A percentile compares a stretch with the other conserved stretches of the same genome.
phyloP scores from a whole-genome alignment of 1,140 invertebrate genomes.

The Diprion similis region DNA sequence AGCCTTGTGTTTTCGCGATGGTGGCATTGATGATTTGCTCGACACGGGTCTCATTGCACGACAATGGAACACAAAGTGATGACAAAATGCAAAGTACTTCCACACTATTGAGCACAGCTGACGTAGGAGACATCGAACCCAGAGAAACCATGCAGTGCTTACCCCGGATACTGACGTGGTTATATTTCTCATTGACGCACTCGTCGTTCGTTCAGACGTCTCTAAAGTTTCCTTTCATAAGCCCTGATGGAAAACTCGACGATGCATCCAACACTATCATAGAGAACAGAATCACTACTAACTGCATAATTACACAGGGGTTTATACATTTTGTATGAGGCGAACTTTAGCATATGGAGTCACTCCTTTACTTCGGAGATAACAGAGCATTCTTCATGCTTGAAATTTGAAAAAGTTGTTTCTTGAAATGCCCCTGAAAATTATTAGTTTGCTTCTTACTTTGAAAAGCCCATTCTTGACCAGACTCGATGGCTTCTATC shows the following conservation, averaged over 20 bases:
- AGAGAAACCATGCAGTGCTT: constrained; percentile 36
- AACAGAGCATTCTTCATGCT: too few relatives aligned
- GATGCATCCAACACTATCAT: constrained; percentile 50
- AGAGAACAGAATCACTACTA: neutral
- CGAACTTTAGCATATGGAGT: neutral
- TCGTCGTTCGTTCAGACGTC: constrained; percentile 50
- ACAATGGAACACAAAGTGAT: constrained; percentile 34
- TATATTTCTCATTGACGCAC: constrained; percentile 34
- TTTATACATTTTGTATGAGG: too few relatives aligned
- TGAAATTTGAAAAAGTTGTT: too few relatives aligned
- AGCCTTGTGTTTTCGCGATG: neutral
- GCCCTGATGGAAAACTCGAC: constrained; percentile 47
- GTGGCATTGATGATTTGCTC: neutral
- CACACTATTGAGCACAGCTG: too few relatives aligned
- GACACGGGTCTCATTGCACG: constrained; percentile 26
- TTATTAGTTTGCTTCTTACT: too few relatives aligned
- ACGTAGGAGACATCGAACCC: neutral
- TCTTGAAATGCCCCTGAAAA: too few relatives aligned
- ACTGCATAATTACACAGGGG: too few relatives aligned
- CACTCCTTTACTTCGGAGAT: neutral
- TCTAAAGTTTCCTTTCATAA: constrained; percentile 43
- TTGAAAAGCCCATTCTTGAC: too few relatives aligned
- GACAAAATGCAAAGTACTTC: neutral
- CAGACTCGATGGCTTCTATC: too few relatives aligned
- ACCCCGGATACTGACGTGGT: constrained; percentile 23